Conservation (phyloP, 2,888 invertebrate genomes). For the Acleris cristana region DNA sequence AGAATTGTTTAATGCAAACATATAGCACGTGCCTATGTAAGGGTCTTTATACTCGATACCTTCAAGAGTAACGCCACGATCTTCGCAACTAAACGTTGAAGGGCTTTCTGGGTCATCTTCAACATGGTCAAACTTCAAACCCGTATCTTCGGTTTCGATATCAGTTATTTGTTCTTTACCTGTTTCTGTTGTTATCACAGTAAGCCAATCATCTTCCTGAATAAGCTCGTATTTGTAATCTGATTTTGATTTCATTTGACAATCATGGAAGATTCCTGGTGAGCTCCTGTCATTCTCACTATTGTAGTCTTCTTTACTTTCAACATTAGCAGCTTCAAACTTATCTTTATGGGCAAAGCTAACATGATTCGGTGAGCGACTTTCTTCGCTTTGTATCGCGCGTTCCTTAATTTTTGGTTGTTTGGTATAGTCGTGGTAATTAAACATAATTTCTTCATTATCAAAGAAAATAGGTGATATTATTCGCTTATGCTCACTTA, state of each 20-base stretch:
- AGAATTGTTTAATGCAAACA: slow-evolving; percentile 52
- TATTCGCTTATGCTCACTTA: background rate
- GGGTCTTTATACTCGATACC: slow-evolving; percentile 61
- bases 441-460: slow-evolving; percentile 23
- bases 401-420: slow-evolving; percentile 5
- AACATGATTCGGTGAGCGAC: background rate
- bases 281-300: background rate
- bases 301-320: background rate
- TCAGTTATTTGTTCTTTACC: background rate
- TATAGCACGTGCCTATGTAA: slow-evolving; percentile 56
- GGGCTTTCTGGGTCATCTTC: slow-evolving; percentile 8
- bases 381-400: background rate
- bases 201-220: slow-evolving; percentile 33
- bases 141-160: background rate
- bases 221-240: slow-evolving; percentile 29
- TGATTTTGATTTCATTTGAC: slow-evolving; percentile 8
- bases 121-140: background rate
- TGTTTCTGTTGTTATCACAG: slow-evolving; percentile 25
- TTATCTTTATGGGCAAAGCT: no score
- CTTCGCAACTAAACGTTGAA: slow-evolving; percentile 16
- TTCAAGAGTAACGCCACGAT: slow-evolving; percentile 51
- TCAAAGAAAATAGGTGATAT: slow-evolving; percentile 22
- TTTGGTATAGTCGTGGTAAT: slow-evolving; percentile 33
- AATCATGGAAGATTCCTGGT: background rate
- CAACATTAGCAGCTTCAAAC: no score